Conservation (phyloP, 2,888 invertebrate genomes). For the Steinernema hermaphroditum region DNA sequence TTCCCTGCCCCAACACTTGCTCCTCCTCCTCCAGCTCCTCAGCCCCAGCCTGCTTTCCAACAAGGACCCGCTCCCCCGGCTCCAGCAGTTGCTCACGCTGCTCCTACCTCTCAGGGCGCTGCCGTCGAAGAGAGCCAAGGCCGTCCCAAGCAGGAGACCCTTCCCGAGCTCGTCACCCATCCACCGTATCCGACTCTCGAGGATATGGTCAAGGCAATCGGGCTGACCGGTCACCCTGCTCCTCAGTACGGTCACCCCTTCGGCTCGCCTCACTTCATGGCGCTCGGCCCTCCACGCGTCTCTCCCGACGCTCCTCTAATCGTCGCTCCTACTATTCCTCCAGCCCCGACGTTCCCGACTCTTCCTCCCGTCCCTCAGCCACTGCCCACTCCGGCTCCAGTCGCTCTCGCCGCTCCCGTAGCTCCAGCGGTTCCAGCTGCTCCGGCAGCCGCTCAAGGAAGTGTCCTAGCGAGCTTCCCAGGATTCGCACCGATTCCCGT, state of each 20-base stretch:
- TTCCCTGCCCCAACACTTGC: neutral
- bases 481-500: neutral
- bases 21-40: too few species aligned
- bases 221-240: neutral
- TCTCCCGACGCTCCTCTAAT: neutral
- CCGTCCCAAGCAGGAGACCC: slow-evolving; percentile 23
- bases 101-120: neutral
- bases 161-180: slow-evolving; percentile 27
- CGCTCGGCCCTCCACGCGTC: neutral
- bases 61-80: neutral
- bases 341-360: slow-evolving; percentile 20
- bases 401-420: slow-evolving; percentile 1
- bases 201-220: slow-evolving; percentile 7
- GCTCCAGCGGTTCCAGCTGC: neutral
- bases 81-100: neutral
- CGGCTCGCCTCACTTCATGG: neutral
- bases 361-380: slow-evolving; percentile 16
- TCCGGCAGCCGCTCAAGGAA: slow-evolving; percentile 5
- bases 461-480: neutral
- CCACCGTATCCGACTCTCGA: slow-evolving; percentile 29
- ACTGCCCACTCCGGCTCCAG: neutral
- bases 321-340: slow-evolving; percentile 11
- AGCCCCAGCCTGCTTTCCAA: neutral
- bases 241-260: neutral
- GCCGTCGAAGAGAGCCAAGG: neutral